Percentiles rank a stretch among this genome's conserved stretches.
Evolutionary conservation across 2,888 invertebrate species (phyloP).

Genomic region (Trachelus tabidus): DNA sequence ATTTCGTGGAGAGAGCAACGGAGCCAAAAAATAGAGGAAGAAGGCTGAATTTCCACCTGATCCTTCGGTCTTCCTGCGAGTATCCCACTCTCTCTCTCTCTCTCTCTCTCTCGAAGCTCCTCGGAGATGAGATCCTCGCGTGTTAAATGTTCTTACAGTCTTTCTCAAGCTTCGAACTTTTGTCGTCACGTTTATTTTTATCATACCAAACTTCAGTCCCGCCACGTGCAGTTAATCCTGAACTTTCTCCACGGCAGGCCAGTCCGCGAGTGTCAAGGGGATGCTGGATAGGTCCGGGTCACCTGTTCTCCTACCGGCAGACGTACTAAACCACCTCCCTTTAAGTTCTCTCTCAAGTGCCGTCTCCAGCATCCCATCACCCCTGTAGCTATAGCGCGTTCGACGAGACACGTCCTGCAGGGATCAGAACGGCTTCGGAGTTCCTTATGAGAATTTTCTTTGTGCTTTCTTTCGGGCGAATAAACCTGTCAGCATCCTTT

Average conservation of each 20-base stretch:
- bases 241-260: background rate
- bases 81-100: background rate
- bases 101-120: background rate
- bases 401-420: background rate
- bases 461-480: slow-evolving; percentile 24
- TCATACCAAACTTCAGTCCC: background rate
- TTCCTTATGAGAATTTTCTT: slow-evolving; percentile 11
- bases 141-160: background rate
- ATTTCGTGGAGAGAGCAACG: background rate
- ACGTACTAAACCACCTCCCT: background rate
- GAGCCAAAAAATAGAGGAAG: background rate
- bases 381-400: background rate
- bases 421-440: background rate
- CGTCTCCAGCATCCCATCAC: background rate
- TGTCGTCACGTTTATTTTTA: background rate
- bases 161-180: background rate
- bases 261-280: background rate
- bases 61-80: background rate
- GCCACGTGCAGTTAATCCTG: background rate
- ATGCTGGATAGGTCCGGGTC: background rate
- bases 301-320: background rate
- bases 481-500: slow-evolving; percentile 13
- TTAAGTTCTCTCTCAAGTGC: background rate
- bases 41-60: background rate
- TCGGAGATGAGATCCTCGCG: background rate